Base-by-base conservation (phyloP, 2,888 invertebrate species). In the Diarsia mendica region DNA sequence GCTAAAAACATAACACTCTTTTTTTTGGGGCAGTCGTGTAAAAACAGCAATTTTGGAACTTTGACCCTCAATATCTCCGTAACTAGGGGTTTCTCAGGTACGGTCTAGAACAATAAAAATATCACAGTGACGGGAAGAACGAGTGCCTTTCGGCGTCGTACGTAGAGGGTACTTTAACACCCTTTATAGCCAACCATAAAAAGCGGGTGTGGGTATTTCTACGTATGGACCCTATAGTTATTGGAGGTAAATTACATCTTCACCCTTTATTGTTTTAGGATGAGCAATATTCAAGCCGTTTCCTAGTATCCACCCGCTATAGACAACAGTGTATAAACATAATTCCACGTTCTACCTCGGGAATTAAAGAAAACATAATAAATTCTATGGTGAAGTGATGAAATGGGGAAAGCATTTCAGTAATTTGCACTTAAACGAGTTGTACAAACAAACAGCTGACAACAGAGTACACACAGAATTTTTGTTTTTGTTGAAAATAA, bases 361-460 rank as follows among this genome's bases (percentile, higher is more conserved):
- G 33, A 51, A 51, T 28, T 39, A 49, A 55, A 69, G 33, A 48
- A 67, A 58, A 67, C 10, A n/a, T 1, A 67, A 55, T 63, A 72
- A 51, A n/a, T 49, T 23, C 5, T 51, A 46, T 48, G 23, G 71
- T 39, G 33, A 55, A 49, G n/a, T 66, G 9, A 51, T 28, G 46
- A 79, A 74, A 67, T 67, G 11, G 46, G 15, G 1, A 67, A 80
- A 82, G 71, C 55, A 60, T 55, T 65, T 13, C 44, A 55, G 11
- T 71, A 77, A 65, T 53, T 77, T 67, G 53, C 44, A 58, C 63
- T 64, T 39, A 58, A 20, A 39, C n/a, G n/a, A 39, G 51, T n/a
- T 23, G 6, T 67, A 53, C 44, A 64, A 65, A 66, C 33, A 55
- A 65, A 68, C 49, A 44, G 51, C 39, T 80, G 75, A 58, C 63